phyloP scores from a whole-genome alignment of 1,140 invertebrate genomes.

The Brachionus paranguensis region DNA sequence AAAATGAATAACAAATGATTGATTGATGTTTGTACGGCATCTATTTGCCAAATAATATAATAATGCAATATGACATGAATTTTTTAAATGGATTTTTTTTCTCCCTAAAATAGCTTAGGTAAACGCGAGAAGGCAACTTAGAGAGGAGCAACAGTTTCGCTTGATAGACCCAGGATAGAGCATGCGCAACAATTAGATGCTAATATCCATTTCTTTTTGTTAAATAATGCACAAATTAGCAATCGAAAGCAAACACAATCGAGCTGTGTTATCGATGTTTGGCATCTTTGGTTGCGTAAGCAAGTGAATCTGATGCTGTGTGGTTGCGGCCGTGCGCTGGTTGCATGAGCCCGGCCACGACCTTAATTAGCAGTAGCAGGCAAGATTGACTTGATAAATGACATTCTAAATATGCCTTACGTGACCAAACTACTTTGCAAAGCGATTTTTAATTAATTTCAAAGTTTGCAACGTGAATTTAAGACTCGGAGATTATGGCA shows the following conservation, averaged over 20 bases:
- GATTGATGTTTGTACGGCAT: constrained; percentile 15
- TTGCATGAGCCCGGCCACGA: background rate
- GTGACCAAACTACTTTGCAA: background rate
- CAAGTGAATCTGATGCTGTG: too few species aligned
- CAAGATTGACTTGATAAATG: constrained; percentile 9
- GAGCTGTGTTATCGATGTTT: background rate
- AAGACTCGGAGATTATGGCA: background rate
- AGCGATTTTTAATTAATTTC: background rate
- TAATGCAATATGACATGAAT: background rate
- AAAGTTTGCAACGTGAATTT: background rate
- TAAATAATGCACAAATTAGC: background rate
- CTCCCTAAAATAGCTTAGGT: background rate
- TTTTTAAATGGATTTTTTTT: background rate
- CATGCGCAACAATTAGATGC: background rate
- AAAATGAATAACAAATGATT: constrained; percentile 31
- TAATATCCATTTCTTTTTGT: background rate
- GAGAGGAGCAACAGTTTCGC: background rate
- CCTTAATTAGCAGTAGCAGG: background rate
- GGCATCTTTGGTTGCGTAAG: background rate
- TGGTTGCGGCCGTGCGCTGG: background rate
- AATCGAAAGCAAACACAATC: background rate
- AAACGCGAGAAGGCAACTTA: too few species aligned
- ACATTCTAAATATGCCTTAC: background rate
- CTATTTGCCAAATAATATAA: background rate
- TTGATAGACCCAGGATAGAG: background rate